Percentiles rank a stretch among this genome's conserved stretches.
phyloP scores from a whole-genome alignment of 2,113 vertebrate species.

The Morone chrysops region DNA sequence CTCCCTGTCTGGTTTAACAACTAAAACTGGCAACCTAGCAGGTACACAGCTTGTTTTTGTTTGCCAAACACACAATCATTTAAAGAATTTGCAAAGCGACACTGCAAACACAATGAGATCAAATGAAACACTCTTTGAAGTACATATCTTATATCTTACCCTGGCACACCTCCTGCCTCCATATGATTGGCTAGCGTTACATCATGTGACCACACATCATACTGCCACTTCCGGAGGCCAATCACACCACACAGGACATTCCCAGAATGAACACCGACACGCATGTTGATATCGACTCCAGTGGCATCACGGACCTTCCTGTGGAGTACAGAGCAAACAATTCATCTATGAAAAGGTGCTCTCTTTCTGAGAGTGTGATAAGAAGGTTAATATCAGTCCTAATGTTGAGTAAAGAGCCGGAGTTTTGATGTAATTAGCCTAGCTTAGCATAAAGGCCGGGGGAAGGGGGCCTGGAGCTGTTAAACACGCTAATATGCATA shows the following conservation, averaged over 20 bases:
- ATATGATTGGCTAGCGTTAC: constrained; percentile 98
- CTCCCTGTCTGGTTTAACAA: neutral
- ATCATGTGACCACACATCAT: constrained; percentile 99
- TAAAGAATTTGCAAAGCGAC: neutral
- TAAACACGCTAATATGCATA: neutral
- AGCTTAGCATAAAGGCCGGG: neutral
- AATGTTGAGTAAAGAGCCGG: neutral
- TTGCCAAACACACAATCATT: neutral
- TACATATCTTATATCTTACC: constrained; percentile 83
- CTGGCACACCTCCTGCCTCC: constrained; percentile 97
- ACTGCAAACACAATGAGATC: neutral
- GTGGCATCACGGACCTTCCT: constrained; percentile 98
- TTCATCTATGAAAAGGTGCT: neutral
- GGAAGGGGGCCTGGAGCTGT: neutral
- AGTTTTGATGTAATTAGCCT: neutral
- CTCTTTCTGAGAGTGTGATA: neutral
- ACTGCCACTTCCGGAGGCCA: constrained; percentile 98
- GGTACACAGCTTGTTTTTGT: neutral
- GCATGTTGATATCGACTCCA: constrained; percentile 97
- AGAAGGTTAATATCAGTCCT: no score
- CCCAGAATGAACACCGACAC: constrained; percentile 96
- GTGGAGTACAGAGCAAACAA: constrained; percentile 6
- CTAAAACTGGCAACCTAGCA: neutral
- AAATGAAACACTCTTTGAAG: neutral
- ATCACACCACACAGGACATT: constrained; percentile 98